These are phyloP conservation scores for Andrena praecox DNA, from an alignment of 2,888 invertebrate species.

Conservation along the genomic window DNA sequence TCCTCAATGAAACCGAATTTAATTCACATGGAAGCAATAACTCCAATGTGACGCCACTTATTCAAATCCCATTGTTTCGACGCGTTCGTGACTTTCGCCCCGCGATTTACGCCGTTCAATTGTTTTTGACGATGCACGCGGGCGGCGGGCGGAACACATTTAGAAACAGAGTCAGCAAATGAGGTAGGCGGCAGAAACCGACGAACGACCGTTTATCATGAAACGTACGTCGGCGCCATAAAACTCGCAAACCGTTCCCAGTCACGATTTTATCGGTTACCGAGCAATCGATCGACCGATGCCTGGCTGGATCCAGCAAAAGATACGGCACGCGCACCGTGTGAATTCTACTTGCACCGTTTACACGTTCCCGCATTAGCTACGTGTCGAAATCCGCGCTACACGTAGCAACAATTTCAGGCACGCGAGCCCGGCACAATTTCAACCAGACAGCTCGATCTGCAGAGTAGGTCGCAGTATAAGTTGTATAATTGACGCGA, in stretches of 20 bases:
- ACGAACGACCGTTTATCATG: constrained; percentile 38
- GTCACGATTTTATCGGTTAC: constrained; percentile 61
- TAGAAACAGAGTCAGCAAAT: constrained; percentile 20
- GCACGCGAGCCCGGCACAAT: constrained; percentile 23
- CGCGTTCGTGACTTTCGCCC: not conserved
- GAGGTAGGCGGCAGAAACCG: constrained; percentile 25
- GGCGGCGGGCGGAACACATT: constrained; percentile 2
- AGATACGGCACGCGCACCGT: constrained; percentile 61
- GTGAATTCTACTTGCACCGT: constrained; percentile 31
- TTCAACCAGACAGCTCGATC: constrained; percentile 21
- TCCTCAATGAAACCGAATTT: too few species aligned
- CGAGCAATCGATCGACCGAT: constrained; percentile 54
- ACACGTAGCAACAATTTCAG: constrained; percentile 37
- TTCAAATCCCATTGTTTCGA: not conserved
- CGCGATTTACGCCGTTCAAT: constrained; percentile 3
- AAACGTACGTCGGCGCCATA: constrained; percentile 32
- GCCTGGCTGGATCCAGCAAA: constrained; percentile 40
- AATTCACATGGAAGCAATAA: not conserved
- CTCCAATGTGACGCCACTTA: not conserved
- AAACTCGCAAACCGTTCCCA: constrained; percentile 50
- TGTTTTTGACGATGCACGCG: constrained; percentile 1
- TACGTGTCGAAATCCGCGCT: constrained; percentile 14
- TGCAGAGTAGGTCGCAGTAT: not conserved
- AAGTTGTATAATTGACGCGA: not conserved
- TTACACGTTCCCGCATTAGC: constrained; percentile 40